phyloP scores from a whole-genome alignment of 1,140 invertebrate genomes.

The Babylonia areolata region DNA sequence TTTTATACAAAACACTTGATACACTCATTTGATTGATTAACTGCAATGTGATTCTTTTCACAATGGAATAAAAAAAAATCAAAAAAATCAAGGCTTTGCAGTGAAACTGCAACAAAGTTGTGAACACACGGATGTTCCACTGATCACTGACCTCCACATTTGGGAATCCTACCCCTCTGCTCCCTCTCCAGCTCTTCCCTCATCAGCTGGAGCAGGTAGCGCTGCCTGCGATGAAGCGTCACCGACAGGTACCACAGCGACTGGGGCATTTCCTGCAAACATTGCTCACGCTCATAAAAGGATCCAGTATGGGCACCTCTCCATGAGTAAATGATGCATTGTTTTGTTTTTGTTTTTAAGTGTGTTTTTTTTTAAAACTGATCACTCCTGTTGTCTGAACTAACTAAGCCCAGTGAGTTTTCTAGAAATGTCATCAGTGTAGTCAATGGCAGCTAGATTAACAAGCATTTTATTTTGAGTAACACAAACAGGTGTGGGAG shows the following conservation, averaged over 20 bases:
- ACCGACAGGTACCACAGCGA: constrained; percentile 75
- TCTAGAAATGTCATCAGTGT: too few relatives aligned
- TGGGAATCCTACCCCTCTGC: constrained; percentile 50
- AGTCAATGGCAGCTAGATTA: too few relatives aligned
- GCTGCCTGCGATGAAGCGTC: constrained; percentile 70
- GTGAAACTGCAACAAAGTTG: not conserved
- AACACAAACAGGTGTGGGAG: too few relatives aligned
- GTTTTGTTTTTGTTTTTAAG: not conserved
- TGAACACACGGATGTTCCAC: not conserved
- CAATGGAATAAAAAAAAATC: too few relatives aligned
- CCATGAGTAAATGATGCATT: not conserved
- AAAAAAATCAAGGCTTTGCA: not conserved
- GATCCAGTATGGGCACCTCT: not conserved
- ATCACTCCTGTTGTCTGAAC: too few relatives aligned
- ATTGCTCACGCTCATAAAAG: not conserved
- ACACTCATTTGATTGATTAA: too few relatives aligned
- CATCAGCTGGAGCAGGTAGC: constrained; percentile 70
- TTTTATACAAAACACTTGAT: too few relatives aligned
- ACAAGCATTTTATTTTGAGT: too few relatives aligned
- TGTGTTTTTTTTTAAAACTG: too few relatives aligned
- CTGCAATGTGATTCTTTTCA: too few relatives aligned
- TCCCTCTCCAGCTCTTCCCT: constrained; percentile 63
- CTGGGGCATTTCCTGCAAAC: constrained; percentile 71
- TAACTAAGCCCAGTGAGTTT: too few relatives aligned
- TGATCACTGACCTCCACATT: constrained; percentile 56